phyloP scores from a whole-genome alignment of 53 echinoderm and acorn worm genomes.

The Apostichopus leukothele region DNA sequence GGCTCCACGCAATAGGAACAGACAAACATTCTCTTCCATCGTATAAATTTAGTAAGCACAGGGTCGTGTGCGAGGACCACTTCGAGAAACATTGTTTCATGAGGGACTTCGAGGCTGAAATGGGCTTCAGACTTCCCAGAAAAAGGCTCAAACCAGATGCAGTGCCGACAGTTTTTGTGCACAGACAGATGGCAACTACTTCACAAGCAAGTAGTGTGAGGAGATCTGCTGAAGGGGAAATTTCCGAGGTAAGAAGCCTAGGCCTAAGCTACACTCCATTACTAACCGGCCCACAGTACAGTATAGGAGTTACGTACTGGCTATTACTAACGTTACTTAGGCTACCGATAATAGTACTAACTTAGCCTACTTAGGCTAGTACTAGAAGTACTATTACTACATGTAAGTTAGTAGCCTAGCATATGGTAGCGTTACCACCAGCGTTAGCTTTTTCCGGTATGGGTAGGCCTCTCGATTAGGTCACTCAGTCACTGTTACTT shows the following conservation, averaged over 20 bases:
- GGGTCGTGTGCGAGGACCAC: conserved; percentile 8
- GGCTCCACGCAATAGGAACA: conserved; percentile 5
- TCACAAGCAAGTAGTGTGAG: neutral
- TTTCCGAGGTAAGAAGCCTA: neutral
- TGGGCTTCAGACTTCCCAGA: neutral
- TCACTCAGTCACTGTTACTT: too few species aligned
- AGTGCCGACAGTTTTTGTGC: neutral
- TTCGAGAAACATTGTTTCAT: conserved; percentile 10
- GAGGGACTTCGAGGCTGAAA: neutral
- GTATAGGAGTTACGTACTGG: too few species aligned
- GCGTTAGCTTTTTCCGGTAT: too few species aligned
- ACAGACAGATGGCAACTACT: neutral
- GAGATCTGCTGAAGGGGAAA: neutral
- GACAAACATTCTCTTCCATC: neutral
- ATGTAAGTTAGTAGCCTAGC: too few species aligned
- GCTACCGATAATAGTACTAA: too few species aligned
- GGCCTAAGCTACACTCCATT: too few species aligned
- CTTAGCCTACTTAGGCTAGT: too few species aligned
- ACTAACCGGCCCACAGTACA: too few species aligned
- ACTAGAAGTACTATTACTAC: too few species aligned
- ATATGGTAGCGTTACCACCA: too few species aligned
- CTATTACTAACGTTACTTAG: too few species aligned
- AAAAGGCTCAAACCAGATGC: conserved; percentile 1
- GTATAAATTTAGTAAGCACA: neutral
- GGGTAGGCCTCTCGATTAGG: too few species aligned